Evolutionary conservation across 1,140 invertebrate genomes (phyloP).

Genomic region (Cherax destructor): DNA sequence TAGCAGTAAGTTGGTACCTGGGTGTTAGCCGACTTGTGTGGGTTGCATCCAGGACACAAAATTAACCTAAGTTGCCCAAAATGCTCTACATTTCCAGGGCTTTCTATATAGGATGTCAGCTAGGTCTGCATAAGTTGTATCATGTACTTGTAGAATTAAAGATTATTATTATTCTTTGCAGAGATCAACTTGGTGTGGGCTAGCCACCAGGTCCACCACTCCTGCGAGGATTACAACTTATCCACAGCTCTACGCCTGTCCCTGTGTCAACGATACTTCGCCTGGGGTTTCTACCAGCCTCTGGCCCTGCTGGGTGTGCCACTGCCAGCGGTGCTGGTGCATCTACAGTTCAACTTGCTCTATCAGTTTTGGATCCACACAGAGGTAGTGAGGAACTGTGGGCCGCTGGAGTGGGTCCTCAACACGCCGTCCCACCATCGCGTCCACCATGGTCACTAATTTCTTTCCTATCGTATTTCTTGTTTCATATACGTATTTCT

Average conservation of each 20-base stretch:
- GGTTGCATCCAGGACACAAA: no score
- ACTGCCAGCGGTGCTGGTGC: slow-evolving; percentile 74
- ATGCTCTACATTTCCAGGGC: no score
- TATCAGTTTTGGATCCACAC: slow-evolving; percentile 86
- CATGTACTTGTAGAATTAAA: no score
- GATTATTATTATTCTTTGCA: neutral
- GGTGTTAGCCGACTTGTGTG: no score
- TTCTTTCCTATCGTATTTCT: no score
- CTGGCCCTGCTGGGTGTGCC: slow-evolving; percentile 73
- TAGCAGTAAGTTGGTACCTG: no score
- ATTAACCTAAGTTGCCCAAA: no score
- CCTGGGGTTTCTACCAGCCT: slow-evolving; percentile 81
- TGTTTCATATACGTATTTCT: no score
- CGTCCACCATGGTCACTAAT: slow-evolving; percentile 87
- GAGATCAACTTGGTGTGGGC: slow-evolving; percentile 85
- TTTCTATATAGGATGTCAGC: no score
- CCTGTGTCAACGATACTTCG: slow-evolving; percentile 86
- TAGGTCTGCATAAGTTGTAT: no score
- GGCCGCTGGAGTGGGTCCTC: slow-evolving; percentile 88
- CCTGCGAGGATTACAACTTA: slow-evolving; percentile 96
- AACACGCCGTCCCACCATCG: slow-evolving; percentile 93
- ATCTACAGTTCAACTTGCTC: slow-evolving; percentile 77
- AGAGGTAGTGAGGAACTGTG: slow-evolving; percentile 84
- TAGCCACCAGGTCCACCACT: slow-evolving; percentile 96
- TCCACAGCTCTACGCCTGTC: slow-evolving; percentile 91